Conservation (phyloP, 2,888 invertebrate species). For the Caradrina kadenii region DNA sequence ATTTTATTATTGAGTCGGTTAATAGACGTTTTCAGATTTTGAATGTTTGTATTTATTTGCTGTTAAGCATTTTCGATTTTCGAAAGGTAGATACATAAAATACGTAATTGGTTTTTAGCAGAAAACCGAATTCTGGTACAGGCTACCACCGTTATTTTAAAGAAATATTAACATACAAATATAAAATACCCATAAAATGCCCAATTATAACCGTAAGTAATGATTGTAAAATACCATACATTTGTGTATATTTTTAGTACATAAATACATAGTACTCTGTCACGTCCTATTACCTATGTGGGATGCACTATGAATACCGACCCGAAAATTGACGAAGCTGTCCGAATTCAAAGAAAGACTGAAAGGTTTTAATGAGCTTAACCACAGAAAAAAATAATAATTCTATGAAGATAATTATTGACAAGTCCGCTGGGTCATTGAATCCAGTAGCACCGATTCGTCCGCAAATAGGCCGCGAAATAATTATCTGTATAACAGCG, state of each 20-base stretch:
- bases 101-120: not conserved
- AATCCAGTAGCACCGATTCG: slow-evolving; percentile 44
- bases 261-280: slow-evolving; percentile 23
- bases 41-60: not conserved
- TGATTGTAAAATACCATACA: slow-evolving; percentile 36
- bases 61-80: not conserved
- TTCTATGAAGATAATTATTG: slow-evolving; percentile 15
- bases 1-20: too few relatives aligned
- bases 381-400: not conserved
- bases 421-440: slow-evolving; percentile 31
- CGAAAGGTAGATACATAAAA: not conserved
- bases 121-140: not conserved
- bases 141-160: not conserved
- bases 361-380: slow-evolving; percentile 32
- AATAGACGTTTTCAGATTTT: not conserved
- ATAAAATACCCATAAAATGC: slow-evolving; percentile 37
- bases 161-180: slow-evolving; percentile 19
- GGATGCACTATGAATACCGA: slow-evolving; percentile 28
- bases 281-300: slow-evolving; percentile 41
- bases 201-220: slow-evolving; percentile 53
- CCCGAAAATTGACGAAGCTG: slow-evolving; percentile 22
- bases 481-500: slow-evolving; percentile 12
- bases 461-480: slow-evolving; percentile 39
- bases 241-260: slow-evolving; percentile 11
- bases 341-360: slow-evolving; percentile 21